A percentile compares a stretch with the other conserved stretches of the same genome.
Conservation (phyloP, 2,888 invertebrate species). For the Cerastis leucographa region DNA sequence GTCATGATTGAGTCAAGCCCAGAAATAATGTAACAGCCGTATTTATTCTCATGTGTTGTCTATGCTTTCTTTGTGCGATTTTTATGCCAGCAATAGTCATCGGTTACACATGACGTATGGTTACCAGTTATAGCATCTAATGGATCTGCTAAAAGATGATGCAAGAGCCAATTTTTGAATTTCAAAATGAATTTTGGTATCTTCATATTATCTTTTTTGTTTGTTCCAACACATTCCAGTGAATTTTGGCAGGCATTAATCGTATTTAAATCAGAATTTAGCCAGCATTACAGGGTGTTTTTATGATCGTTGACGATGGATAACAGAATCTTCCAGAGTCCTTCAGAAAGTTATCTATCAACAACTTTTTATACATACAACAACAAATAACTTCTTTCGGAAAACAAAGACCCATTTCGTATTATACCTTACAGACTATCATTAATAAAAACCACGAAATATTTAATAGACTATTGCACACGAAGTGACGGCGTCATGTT, state of each 20-base stretch:
- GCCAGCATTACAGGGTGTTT: neutral
- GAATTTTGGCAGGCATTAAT: neutral
- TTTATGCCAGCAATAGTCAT: slow-evolving; percentile 37
- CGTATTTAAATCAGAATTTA: neutral
- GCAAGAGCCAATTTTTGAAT: slow-evolving; percentile 25
- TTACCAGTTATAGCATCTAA: slow-evolving; percentile 27
- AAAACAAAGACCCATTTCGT: too few relatives aligned
- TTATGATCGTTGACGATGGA: neutral
- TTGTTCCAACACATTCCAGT: neutral
- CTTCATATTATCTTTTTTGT: neutral
- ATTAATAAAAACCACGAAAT: too few relatives aligned
- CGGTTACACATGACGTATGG: slow-evolving; percentile 18
- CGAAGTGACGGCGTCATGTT: too few relatives aligned
- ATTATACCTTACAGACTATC: too few relatives aligned
- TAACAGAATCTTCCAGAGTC: neutral
- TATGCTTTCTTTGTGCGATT: slow-evolving; percentile 46
- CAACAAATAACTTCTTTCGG: too few relatives aligned
- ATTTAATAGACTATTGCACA: too few relatives aligned
- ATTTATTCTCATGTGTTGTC: slow-evolving; percentile 45
- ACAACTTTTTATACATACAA: neutral
- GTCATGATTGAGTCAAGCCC: slow-evolving; percentile 79
- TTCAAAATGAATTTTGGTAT: slow-evolving; percentile 11
- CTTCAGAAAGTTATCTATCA: neutral
- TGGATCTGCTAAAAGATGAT: slow-evolving; percentile 24
- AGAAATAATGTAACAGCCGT: slow-evolving; percentile 73